These are phyloP conservation scores for Madoqua kirkii DNA, from an alignment of 2,113 vertebrate genomes.

Conservation along the genomic window DNA sequence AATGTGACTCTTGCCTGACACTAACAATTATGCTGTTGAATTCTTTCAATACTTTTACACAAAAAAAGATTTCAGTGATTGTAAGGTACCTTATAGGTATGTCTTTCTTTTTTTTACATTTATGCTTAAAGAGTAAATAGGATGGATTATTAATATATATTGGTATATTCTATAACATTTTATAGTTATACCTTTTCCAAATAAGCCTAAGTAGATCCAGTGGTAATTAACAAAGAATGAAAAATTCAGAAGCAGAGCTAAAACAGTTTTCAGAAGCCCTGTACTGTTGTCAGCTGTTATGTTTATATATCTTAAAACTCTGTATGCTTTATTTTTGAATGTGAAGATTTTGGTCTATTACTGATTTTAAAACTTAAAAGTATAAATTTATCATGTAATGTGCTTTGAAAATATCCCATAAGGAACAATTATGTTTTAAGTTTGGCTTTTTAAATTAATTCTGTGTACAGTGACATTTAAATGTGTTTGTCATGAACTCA, in stretches of 20 bases:
- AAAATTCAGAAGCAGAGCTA: neutral
- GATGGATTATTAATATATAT: neutral
- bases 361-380: slow-evolving; percentile 11
- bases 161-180: slow-evolving; percentile 1
- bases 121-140: neutral
- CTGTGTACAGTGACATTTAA: neutral
- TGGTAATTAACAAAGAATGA: neutral
- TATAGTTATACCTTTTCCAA: neutral
- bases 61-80: neutral
- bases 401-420: slow-evolving; percentile 2
- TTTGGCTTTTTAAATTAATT: neutral
- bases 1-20: neutral
- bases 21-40: neutral
- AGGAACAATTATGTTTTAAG: neutral
- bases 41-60: neutral
- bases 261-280: slow-evolving; percentile 15
- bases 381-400: neutral
- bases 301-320: neutral
- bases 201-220: neutral
- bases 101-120: neutral
- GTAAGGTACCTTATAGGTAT: neutral
- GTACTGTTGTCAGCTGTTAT: neutral
- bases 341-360: neutral
- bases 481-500: neutral
- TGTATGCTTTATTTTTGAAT: neutral